phyloP scores from a whole-genome alignment of 2,888 invertebrate genomes.

The Halictus quadricinctus region DNA sequence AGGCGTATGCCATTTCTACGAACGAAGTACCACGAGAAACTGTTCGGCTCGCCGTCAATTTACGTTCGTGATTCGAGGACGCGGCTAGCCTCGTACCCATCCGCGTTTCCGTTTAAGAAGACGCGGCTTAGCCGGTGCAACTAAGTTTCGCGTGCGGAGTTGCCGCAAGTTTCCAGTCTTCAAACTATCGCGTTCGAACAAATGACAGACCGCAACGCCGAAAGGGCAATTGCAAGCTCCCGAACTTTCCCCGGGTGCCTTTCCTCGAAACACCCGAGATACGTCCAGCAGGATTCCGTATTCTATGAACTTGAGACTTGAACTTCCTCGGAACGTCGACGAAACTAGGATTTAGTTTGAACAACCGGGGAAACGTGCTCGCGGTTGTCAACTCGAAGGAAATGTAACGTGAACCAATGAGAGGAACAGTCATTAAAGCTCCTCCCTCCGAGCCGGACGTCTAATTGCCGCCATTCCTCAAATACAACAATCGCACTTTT shows the following conservation, averaged over 20 bases:
- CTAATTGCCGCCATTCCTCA: constrained; percentile 28
- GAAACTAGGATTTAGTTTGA: not conserved
- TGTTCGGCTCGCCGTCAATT: not conserved
- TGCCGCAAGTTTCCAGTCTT: not conserved
- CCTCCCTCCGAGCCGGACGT: not conserved
- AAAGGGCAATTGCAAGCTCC: not conserved
- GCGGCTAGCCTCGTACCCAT: not conserved
- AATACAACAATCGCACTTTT: constrained; percentile 38
- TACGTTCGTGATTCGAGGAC: constrained; percentile 12
- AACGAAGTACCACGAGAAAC: constrained; percentile 20
- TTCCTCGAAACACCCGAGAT: not conserved
- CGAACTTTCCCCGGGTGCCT: not conserved
- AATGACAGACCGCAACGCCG: not conserved
- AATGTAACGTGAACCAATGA: constrained; percentile 13
- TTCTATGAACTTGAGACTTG: not conserved
- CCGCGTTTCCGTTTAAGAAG: constrained; percentile 1
- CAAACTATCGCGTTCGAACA: not conserved
- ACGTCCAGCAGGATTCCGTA: not conserved
- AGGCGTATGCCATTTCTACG: not conserved
- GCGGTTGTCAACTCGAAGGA: not conserved
- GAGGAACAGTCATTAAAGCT: constrained; percentile 10
- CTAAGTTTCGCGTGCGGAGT: constrained; percentile 33
- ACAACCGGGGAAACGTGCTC: not conserved
- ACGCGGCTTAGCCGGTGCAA: not conserved
- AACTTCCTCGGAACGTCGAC: not conserved